Evolutionary conservation across 2,888 invertebrate genomes (phyloP), one percentile per base, ranked within the genome.

Genomic region (Itoplectis maculator): DNA sequence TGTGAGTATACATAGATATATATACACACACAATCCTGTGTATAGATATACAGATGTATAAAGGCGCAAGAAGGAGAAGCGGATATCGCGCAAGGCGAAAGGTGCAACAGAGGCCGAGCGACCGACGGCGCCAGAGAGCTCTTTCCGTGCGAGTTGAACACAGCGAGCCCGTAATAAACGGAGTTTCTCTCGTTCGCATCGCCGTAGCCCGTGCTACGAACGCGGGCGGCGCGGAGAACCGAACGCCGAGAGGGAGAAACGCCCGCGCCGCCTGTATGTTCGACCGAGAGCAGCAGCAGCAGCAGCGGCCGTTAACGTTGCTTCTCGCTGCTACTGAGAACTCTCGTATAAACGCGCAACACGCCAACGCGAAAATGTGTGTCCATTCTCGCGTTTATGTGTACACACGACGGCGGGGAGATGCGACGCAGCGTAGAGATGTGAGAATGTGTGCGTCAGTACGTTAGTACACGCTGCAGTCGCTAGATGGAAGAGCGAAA

Each of bases 231-330:
- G 4, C 35, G 61, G 29, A 18, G 11, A 59, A 56, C 11, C 59
- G 35, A 18, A 70, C 72, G 75, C 80, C 78, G 69, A 75, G 77
- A 84, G 83, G 77, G 80, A 65, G 66, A 75, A 76, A 54, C 29
- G 29, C 29, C 3, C 29, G 29, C 29, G 29, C 29, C 29, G 80
- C 80, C 80, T 75, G 78, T 78, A 70, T 79, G 72, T 61, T 61
- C 35, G 18, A 42, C 35, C 70, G 63, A 78, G 56, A 79, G 56
- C 72, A 37, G 29, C n/a, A n/a, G n/a, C n/a, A n/a, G n/a, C n/a
- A n/a, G n/a, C n/a, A n/a, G n/a, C n/a, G n/a, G n/a, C 40, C 56
- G 75, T 66, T 80, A 80, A 75, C 63, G 74, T 45, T 59, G 59
- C 56, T 45, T 42, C 45, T 11, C 20, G 2, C 29, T n/a, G 47